Evolutionary conservation across 53 echinoderm and acorn worm genomes (phyloP).

Genomic region (Paracentrotus lividus): DNA sequence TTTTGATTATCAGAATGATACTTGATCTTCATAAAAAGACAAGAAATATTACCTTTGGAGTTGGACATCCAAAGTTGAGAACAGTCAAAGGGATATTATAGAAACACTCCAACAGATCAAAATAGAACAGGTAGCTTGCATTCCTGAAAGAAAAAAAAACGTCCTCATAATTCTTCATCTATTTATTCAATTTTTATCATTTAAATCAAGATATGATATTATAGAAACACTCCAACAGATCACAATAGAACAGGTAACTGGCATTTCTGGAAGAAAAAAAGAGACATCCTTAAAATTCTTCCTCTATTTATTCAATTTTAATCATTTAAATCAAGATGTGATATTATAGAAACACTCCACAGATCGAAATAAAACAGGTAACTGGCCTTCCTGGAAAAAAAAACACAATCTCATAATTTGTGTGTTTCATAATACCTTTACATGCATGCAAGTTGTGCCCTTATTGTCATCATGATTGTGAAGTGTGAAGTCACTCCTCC

Average conservation of each 20-base stretch:
- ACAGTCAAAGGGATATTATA: conserved; percentile 39
- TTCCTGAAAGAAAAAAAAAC: conserved; percentile 65
- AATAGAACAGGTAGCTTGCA: conserved; percentile 82
- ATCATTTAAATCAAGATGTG: neutral
- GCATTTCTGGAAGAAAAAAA: neutral
- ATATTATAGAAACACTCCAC: no score
- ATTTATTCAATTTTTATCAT: no score
- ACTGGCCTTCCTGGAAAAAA: neutral
- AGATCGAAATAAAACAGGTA: neutral
- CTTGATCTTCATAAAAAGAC: no score
- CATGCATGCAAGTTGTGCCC: no score
- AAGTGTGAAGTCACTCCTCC: no score
- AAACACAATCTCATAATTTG: no score
- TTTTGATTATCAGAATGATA: no score
- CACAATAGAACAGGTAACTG: neutral
- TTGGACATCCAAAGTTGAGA: conserved; percentile 74
- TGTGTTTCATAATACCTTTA: no score
- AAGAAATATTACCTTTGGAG: conserved; percentile 76
- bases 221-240: no score
- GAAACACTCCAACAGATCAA: conserved; percentile 90
- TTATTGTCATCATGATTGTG: no score
- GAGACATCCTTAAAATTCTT: neutral
- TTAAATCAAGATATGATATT: neutral
- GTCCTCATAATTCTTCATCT: no score
- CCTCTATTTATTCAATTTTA: no score